Conservation (phyloP, 2,888 invertebrate species). For the Nephrotoma guestfalica region DNA sequence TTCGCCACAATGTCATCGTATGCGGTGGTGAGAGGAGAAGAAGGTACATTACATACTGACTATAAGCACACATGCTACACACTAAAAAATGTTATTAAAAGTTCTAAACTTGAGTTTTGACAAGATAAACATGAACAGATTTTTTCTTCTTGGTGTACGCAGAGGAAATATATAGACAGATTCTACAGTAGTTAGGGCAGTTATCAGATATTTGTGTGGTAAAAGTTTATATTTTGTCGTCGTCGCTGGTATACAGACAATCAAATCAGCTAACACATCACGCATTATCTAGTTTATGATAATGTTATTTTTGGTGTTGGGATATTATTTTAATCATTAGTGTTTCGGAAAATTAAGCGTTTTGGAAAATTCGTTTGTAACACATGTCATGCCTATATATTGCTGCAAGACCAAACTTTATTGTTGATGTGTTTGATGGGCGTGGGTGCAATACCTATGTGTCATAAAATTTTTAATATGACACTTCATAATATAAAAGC, state of each 20-base stretch:
- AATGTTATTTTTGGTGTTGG: background rate
- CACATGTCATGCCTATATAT: background rate
- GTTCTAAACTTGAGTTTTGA: background rate
- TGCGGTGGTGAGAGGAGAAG: too few species aligned
- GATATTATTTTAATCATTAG: background rate
- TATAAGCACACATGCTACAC: background rate
- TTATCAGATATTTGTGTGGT: background rate
- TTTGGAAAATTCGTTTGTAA: background rate
- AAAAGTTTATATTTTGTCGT: background rate
- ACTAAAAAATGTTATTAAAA: background rate
- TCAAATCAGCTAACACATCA: background rate
- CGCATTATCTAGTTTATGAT: background rate
- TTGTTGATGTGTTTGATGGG: background rate
- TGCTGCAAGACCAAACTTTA: background rate
- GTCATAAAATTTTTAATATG: too few species aligned
- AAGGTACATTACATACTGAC: background rate
- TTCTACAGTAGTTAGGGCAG: background rate
- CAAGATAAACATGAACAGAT: background rate
- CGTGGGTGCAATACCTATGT: background rate
- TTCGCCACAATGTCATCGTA: background rate
- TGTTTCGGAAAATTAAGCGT: background rate
- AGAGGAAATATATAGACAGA: background rate
- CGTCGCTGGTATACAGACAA: background rate
- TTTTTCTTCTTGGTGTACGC: background rate
- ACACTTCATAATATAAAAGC: too few species aligned